These are phyloP conservation scores for Acanthiza pusilla DNA, from an alignment of 2,797 vertebrate genomes.

Conservation along the genomic window DNA sequence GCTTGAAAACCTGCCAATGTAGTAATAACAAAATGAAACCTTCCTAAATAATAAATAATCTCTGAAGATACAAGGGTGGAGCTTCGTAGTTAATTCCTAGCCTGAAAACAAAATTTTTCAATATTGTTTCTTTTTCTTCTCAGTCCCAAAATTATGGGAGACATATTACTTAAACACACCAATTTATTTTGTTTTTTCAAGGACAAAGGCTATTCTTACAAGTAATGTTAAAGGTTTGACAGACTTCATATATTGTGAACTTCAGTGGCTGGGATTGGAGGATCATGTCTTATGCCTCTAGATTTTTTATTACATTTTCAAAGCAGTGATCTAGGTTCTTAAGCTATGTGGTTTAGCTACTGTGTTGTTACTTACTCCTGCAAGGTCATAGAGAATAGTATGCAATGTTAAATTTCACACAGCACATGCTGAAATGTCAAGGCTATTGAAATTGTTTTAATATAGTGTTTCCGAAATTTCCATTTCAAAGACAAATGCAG, in stretches of 20 bases:
- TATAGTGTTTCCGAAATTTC: not conserved
- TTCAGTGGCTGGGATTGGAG: not conserved
- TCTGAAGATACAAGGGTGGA: not conserved
- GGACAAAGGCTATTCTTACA: not conserved
- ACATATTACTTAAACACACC: not conserved
- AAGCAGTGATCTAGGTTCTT: not conserved
- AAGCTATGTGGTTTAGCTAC: not conserved
- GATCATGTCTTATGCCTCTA: not conserved
- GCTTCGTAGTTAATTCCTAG: not conserved
- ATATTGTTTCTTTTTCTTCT: not conserved
- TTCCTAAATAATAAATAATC: not conserved
- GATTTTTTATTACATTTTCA: not conserved
- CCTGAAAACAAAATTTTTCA: not conserved
- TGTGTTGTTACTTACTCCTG: not conserved
- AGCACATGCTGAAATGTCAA: not conserved
- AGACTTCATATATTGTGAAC: not conserved
- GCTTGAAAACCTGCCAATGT: not conserved
- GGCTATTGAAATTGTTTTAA: not conserved
- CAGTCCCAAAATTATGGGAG: rapidly evolving
- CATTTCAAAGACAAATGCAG: not conserved
- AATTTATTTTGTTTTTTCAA: not conserved
- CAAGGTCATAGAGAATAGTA: not conserved
- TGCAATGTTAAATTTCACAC: not conserved
- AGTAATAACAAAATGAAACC: not conserved
- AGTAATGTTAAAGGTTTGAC: not conserved